Evolutionary conservation across 2,888 invertebrate species (phyloP), one percentile per base, ranked within the genome.

Genomic region (Aromia moschata): DNA sequence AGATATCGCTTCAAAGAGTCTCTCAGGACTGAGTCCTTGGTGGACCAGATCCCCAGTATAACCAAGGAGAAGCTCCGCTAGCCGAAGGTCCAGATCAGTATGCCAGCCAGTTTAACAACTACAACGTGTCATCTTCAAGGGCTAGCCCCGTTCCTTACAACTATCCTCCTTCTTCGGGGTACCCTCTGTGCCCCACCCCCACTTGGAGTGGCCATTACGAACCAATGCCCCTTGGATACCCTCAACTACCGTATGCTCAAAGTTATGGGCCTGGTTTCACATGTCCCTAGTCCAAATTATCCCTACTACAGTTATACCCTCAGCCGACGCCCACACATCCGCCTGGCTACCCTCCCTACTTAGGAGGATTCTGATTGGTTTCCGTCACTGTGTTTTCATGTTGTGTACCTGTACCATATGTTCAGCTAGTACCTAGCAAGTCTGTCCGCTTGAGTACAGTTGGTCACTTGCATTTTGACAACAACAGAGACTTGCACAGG

Each of bases 21-120:
- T 93, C 44, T 93, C 93, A 12, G 94, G 94, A 14, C 84, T 94
- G 94, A 94, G 80, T 94, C 93, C 37, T 84, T 94, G 44, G 94
- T 94, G 65, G 94, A 94, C 83, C 94, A 94, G 84, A 94, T 94
- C 80, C 94, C 94, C 47, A 91, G 92, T 72, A 91, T 93, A 80
- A 89, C 90, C 55, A 93, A 72, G 89, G 89, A 3, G 87, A 86
- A 38, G 69, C 78, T 25, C 73, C 76, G 14, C 61, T 79, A 57
- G 70, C 75, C 69, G 78, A 80, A 69, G 68, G 77, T 65, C 70
- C 77, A 70, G 77, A 79, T 65, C 77, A 79, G 68, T 79, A 79
- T 69, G 71, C 77, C 57, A 72, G 75, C 76, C 69, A 81, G 77
- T 84, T 81, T 63, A 81, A 83, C 76, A 84, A 83, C 56, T 83